A percentile compares a stretch with the other conserved stretches of the same genome.
Conservation (phyloP, 2,797 vertebrate genomes). For the Tachyglossus aculeatus region DNA sequence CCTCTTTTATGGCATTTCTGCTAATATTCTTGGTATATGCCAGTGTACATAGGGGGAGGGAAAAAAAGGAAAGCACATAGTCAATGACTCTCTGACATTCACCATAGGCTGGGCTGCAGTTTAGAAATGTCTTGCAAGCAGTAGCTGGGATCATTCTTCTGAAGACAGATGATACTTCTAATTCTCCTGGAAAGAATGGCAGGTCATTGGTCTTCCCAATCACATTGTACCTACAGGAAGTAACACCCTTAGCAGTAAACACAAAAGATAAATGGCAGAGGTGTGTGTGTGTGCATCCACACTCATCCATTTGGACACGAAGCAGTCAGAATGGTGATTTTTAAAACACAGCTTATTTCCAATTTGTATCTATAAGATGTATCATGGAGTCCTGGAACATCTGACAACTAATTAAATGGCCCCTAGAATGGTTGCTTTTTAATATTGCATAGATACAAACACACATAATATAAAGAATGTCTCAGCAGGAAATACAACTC, state of each 20-base stretch:
- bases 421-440: neutral
- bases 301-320: too few relatives aligned
- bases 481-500: neutral
- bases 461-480: too few relatives aligned
- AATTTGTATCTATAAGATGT: too few relatives aligned
- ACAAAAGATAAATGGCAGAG: neutral
- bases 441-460: neutral
- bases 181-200: neutral
- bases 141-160: neutral
- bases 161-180: neutral
- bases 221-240: neutral
- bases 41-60: neutral
- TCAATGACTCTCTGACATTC: neutral
- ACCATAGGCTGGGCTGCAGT: neutral
- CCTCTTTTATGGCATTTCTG: neutral
- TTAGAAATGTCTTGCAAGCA: neutral
- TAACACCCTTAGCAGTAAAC: neutral
- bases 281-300: neutral
- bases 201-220: neutral
- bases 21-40: neutral
- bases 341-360: too few relatives aligned
- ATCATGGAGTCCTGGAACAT: too few relatives aligned
- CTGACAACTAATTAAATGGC: too few relatives aligned
- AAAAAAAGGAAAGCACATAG: neutral
- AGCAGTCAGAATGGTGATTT: too few relatives aligned